Evolutionary conservation across 1,140 invertebrate genomes (phyloP).

Genomic region (Drosophila bifasciata): DNA sequence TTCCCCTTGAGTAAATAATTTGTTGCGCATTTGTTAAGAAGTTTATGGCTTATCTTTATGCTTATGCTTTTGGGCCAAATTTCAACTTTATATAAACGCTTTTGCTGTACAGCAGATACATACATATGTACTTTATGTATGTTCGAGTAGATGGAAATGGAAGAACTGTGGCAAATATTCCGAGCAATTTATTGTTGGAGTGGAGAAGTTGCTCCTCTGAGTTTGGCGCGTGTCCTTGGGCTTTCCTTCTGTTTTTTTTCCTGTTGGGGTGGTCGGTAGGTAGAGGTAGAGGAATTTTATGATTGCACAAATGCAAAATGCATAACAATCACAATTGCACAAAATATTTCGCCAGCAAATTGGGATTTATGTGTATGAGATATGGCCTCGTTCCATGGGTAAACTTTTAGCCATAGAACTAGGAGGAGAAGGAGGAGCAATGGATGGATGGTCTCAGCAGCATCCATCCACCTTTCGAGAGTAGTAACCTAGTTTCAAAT

Average conservation of each 20-base stretch:
- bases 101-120: slow-evolving; percentile 29
- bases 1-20: slow-evolving; percentile 54
- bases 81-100: slow-evolving; percentile 57
- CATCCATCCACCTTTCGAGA: slow-evolving; percentile 31
- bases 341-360: slow-evolving; percentile 73
- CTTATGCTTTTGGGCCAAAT: slow-evolving; percentile 22
- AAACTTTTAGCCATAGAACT: slow-evolving; percentile 39
- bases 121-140: too few species aligned
- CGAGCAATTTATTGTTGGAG: slow-evolving; percentile 2
- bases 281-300: slow-evolving; percentile 42
- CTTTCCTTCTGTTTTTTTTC: slow-evolving; percentile 13
- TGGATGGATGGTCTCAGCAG: slow-evolving; percentile 14
- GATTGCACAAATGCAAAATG: slow-evolving; percentile 78
- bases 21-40: slow-evolving; percentile 63
- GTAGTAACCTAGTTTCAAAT: slow-evolving; percentile 72
- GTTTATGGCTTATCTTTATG: slow-evolving; percentile 64
- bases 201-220: slow-evolving; percentile 61
- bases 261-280: too few species aligned
- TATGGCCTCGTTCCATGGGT: slow-evolving; percentile 41
- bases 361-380: slow-evolving; percentile 72
- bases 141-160: too few species aligned
- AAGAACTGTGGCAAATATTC: too few species aligned
- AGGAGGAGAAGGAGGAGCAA: slow-evolving; percentile 15
- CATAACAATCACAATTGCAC: slow-evolving; percentile 80
- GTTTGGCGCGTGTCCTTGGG: slow-evolving; percentile 64